Evolutionary conservation across 2,113 vertebrate species (phyloP).

Genomic region (Forbesichthys agassizii): DNA sequence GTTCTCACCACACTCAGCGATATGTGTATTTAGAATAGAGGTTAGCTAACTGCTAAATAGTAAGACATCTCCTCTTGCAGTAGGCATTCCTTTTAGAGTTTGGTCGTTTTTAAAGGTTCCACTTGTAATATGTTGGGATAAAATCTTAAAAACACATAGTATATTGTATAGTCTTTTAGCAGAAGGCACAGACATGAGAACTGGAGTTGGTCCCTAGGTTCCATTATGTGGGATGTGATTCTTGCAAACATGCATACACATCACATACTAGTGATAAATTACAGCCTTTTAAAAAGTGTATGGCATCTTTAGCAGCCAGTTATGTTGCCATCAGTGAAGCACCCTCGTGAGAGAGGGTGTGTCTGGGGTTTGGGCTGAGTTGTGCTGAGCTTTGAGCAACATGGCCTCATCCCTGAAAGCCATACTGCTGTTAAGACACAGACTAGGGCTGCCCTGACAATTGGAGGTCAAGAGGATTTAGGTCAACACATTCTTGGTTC

Average conservation of each 20-base stretch:
- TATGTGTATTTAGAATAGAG: too few relatives aligned
- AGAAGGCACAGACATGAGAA: not conserved
- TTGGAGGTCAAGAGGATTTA: not conserved
- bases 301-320: not conserved
- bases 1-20: too few relatives aligned
- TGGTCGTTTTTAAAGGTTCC: too few relatives aligned
- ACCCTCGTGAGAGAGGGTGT: conserved; percentile 27
- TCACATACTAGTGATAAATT: too few relatives aligned
- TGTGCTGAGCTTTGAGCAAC: conserved; percentile 22
- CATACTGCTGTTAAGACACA: not conserved
- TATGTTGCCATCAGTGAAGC: not conserved
- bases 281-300: not conserved
- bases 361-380: conserved; percentile 2
- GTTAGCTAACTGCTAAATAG: too few relatives aligned
- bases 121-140: too few relatives aligned
- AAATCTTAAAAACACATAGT: too few relatives aligned
- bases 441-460: not conserved
- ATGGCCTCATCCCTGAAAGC: conserved; percentile 41
- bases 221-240: too few relatives aligned
- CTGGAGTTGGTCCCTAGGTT: not conserved
- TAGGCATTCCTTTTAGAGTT: too few relatives aligned
- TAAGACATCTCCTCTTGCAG: too few relatives aligned
- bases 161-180: too few relatives aligned
- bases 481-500: not conserved
- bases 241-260: too few relatives aligned